Conservation (phyloP, 2,888 invertebrate species). For the Crossocerus cetratus region DNA sequence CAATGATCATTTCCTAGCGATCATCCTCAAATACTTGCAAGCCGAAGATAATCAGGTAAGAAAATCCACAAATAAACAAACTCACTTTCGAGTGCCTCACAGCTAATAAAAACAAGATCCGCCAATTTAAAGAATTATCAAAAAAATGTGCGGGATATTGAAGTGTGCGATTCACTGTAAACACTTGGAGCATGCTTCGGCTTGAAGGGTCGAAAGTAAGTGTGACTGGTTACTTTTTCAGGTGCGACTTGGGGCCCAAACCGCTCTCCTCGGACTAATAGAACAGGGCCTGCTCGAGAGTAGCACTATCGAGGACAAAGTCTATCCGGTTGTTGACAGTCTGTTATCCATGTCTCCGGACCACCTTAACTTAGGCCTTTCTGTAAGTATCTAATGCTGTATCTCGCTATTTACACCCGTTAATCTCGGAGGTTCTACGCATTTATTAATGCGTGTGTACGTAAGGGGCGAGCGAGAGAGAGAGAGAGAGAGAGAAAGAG, state of each 20-base stretch:
- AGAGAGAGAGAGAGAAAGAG: no score
- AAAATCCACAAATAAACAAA: no score
- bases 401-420: no score
- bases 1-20: conserved; percentile 80
- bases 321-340: conserved; percentile 82
- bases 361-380: conserved; percentile 79
- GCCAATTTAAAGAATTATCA: no score
- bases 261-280: conserved; percentile 81
- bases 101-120: no score
- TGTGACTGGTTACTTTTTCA: conserved; percentile 60
- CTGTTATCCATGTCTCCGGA: conserved; percentile 79
- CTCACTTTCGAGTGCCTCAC: no score
- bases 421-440: no score
- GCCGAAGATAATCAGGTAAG: conserved; percentile 81
- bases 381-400: conserved; percentile 77
- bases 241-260: conserved; percentile 83
- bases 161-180: no score
- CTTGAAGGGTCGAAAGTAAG: neutral
- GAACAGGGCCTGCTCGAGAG: conserved; percentile 82
- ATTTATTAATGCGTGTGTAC: no score
- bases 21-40: conserved; percentile 81
- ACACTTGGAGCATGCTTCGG: no score
- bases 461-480: no score
- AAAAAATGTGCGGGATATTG: no score
- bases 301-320: conserved; percentile 81